phyloP scores from a whole-genome alignment of 2,888 invertebrate species.

The Drosophila austrosaltans region DNA sequence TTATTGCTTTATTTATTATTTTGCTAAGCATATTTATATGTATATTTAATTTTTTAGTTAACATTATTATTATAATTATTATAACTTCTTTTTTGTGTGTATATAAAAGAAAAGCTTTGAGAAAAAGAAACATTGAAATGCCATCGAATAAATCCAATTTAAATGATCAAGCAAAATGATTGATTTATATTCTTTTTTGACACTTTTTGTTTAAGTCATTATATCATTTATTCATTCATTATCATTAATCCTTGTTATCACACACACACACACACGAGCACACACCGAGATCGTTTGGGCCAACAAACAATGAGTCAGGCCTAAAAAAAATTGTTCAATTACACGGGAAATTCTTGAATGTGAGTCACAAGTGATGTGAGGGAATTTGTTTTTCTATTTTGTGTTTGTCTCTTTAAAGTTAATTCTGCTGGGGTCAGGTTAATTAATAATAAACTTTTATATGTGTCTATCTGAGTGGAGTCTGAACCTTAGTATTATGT shows the following conservation, averaged over 20 bases:
- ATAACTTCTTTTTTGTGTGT: not conserved
- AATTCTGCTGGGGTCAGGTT: not conserved
- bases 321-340: not conserved
- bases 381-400: no score
- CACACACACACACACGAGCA: not conserved
- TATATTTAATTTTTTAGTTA: constrained; percentile 9
- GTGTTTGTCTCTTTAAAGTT: no score
- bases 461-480: not conserved
- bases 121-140: constrained; percentile 50
- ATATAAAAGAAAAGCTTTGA: constrained; percentile 32
- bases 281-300: not conserved
- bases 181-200: constrained; percentile 10
- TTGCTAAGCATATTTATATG: constrained; percentile 6
- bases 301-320: constrained; percentile 12
- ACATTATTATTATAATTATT: constrained; percentile 16
- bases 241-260: constrained; percentile 6
- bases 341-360: constrained; percentile 6
- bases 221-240: not conserved
- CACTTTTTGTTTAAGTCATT: not conserved
- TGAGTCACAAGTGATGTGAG: not conserved
- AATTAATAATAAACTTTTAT: not conserved
- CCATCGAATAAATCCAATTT: constrained; percentile 71
- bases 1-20: constrained; percentile 34
- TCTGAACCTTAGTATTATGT: not conserved
- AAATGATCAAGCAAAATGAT: constrained; percentile 46